These are phyloP conservation scores for Nephrotoma flavescens DNA, from an alignment of 2,888 invertebrate species.

Conservation along the genomic window DNA sequence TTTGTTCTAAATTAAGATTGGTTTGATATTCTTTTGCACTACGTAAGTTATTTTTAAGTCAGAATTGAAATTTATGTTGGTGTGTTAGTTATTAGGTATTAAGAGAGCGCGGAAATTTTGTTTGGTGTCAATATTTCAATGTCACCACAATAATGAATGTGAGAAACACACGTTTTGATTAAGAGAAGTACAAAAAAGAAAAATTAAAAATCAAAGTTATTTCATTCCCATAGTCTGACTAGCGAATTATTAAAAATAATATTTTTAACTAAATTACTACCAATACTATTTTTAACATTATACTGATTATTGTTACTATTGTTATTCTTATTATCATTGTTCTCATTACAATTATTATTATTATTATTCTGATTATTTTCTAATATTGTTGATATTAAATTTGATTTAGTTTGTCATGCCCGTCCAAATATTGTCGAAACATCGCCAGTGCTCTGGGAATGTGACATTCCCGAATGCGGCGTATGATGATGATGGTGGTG, in stretches of 20 bases:
- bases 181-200: background rate
- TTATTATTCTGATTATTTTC: background rate
- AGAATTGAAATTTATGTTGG: background rate
- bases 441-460: slow-evolving; percentile 49
- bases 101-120: background rate
- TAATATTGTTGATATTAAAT: slow-evolving; percentile 1
- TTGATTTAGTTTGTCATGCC: slow-evolving; percentile 36
- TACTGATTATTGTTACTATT: background rate
- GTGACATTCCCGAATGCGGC: slow-evolving; percentile 32
- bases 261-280: slow-evolving; percentile 1
- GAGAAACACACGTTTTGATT: background rate
- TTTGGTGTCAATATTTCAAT: background rate
- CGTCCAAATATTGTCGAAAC: slow-evolving; percentile 48
- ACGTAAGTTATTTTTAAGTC: background rate
- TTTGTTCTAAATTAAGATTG: background rate
- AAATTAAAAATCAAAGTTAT: background rate
- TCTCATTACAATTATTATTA: background rate
- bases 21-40: background rate
- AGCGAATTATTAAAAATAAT: background rate
- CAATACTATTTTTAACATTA: background rate
- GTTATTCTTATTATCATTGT: background rate
- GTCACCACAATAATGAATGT: background rate
- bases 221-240: slow-evolving; percentile 1
- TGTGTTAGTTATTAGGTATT: background rate
- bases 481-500: slow-evolving; percentile 13